Percentiles rank a stretch among this genome's conserved stretches.
These are phyloP conservation scores for Characodon lateralis DNA, from an alignment of 2,797 vertebrate species.

Conservation along the genomic window DNA sequence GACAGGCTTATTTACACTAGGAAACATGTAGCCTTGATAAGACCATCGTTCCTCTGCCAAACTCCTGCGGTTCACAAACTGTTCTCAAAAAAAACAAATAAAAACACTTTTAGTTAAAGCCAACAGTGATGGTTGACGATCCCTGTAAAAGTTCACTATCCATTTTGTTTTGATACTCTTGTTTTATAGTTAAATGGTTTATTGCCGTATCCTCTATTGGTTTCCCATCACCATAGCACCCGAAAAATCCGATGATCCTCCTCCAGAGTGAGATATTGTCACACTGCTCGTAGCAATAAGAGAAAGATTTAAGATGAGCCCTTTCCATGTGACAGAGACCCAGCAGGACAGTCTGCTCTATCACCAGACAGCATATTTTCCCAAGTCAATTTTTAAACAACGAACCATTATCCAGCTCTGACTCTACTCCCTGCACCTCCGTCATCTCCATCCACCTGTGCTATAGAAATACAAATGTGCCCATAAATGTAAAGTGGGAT, in stretches of 20 bases:
- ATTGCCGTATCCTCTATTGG: constrained; percentile 51
- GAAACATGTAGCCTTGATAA: constrained; percentile 58
- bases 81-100: constrained; percentile 61
- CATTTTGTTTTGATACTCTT: constrained; percentile 57
- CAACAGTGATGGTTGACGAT: constrained; percentile 29
- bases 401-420: constrained; percentile 49
- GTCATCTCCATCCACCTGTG: constrained; percentile 56
- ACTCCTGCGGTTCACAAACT: constrained; percentile 29
- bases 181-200: constrained; percentile 57
- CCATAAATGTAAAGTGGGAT: constrained; percentile 19
- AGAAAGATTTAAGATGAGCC: constrained; percentile 72
- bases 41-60: constrained; percentile 59
- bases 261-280: constrained; percentile 65
- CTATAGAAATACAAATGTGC: constrained; percentile 71
- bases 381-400: constrained; percentile 66
- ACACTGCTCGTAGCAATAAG: constrained; percentile 57
- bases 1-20: constrained; percentile 75
- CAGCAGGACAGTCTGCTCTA: constrained; percentile 53
- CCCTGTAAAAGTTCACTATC: constrained; percentile 49
- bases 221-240: constrained; percentile 74
- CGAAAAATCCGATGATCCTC: constrained; percentile 66
- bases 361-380: constrained; percentile 55
- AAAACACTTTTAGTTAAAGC: constrained; percentile 39
- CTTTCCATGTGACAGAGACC: constrained; percentile 61
- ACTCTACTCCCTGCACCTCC: constrained; percentile 33